Evolutionary conservation across 2,113 vertebrate genomes (phyloP).

Genomic region (Cyphomyrus plagiostoma): DNA sequence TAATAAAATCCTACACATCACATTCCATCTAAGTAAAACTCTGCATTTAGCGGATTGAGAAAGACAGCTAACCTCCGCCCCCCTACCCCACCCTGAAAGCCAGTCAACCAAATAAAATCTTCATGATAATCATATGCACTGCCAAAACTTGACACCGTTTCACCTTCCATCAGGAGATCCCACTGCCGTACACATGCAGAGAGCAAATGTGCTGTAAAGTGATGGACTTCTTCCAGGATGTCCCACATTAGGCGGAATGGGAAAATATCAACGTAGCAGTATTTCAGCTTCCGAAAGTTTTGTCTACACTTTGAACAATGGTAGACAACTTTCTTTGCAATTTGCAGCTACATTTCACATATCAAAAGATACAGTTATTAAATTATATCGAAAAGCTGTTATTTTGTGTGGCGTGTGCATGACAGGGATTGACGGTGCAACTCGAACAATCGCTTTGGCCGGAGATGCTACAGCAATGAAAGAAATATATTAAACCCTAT

Average conservation of each 20-base stretch:
- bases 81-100: not conserved
- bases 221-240: not conserved
- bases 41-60: not conserved
- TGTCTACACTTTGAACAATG: not conserved
- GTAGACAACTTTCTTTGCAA: not conserved
- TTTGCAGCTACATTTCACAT: not conserved
- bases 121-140: not conserved
- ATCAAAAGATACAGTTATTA: not conserved
- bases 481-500: constrained; percentile 32
- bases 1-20: not conserved
- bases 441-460: not conserved
- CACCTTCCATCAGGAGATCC: not conserved
- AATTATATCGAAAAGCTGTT: not conserved
- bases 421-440: not conserved
- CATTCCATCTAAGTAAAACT: not conserved
- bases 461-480: constrained; percentile 18
- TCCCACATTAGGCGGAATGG: not conserved
- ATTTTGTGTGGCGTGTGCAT: not conserved
- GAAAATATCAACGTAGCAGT: not conserved
- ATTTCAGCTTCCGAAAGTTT: not conserved
- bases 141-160: not conserved
- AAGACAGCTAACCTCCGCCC: not conserved
- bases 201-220: not conserved
- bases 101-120: not conserved
- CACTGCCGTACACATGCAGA: not conserved